Evolutionary conservation across 2,113 vertebrate species (phyloP), one percentile per base, ranked within the genome.

Genomic region (Phrynosoma platyrhinos): DNA sequence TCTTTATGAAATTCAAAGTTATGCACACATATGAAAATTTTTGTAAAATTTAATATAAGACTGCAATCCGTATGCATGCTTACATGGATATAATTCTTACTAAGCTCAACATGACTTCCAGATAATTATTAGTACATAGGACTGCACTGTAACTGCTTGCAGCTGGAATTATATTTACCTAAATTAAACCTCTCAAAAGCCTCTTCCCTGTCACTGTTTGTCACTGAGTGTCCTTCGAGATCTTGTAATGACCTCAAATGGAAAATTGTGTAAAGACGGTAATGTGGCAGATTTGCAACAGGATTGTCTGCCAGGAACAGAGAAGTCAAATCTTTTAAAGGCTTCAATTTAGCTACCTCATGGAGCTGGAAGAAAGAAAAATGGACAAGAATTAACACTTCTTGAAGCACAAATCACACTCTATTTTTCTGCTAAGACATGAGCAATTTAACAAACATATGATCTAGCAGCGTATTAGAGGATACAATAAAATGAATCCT

Each of bases 151-250:
- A 5, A 16, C 42, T 88, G 30, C 66, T 91, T 25, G 27, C 52
- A 77, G 13, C 8, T 21, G 47, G 89, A 13, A 53, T 90, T 7
- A 84, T 27, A 18, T 9, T 96, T 97, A 98, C 98, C 98, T 94
- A 97, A 95, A 93, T 98, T 95, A 94, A 98, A 98, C 90, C 98
- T 97, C 40, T 97, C 94, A 20, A 97, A 94, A 84, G 98, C 98
- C 77, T 97, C 92, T 64, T 97, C 96, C 93, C 98, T 96, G 90
- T 98, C 97, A 12, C 91, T 92, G 42, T 94, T 92, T 8, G 96
- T 98, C 93, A 98, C 95, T 90, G 95, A 94, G 84, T 95, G 96
- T 20, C 96, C 96, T 84, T 98, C 98, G 92, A 98, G 91, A 78
- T 86, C 94, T 85, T 97, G 96, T 90, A 98, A 87, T 0, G 97